phyloP scores from a whole-genome alignment of 2,888 invertebrate species.

The Scrobipalpa costella region DNA sequence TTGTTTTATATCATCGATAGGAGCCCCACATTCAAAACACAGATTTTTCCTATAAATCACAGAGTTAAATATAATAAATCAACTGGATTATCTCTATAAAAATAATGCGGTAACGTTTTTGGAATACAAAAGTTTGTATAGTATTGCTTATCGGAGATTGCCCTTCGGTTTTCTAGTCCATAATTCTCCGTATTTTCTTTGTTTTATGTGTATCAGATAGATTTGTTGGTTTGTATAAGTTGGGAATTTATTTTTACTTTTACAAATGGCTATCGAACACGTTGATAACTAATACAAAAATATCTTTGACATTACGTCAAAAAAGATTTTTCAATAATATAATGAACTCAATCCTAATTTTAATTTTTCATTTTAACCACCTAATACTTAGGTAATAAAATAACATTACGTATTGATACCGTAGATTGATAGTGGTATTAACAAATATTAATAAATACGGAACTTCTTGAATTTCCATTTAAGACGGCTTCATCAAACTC shows the following conservation, averaged over 20 bases:
- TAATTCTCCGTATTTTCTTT: slow-evolving; percentile 38
- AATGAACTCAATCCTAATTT: too few species aligned
- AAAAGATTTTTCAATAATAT: too few species aligned
- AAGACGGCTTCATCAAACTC: neutral
- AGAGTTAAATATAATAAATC: slow-evolving; percentile 44
- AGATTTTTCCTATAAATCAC: slow-evolving; percentile 42
- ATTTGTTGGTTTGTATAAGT: neutral
- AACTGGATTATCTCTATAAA: slow-evolving; percentile 44
- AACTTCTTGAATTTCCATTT: too few species aligned
- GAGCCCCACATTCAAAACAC: slow-evolving; percentile 38
- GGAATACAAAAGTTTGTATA: slow-evolving; percentile 40
- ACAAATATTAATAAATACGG: too few species aligned
- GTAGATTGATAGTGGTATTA: too few species aligned
- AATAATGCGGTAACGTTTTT: slow-evolving; percentile 42
- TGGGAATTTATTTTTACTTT: neutral
- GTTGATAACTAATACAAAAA: too few species aligned
- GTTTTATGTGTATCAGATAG: slow-evolving; percentile 29
- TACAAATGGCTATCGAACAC: too few species aligned
- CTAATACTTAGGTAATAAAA: too few species aligned
- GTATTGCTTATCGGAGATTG: slow-evolving; percentile 39
- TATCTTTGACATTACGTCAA: too few species aligned
- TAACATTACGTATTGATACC: too few species aligned
- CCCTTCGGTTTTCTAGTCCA: slow-evolving; percentile 34
- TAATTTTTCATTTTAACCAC: too few species aligned
- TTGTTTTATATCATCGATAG: slow-evolving; percentile 21